A percentile compares a stretch with the other conserved stretches of the same genome.
Evolutionary conservation across 1,140 invertebrate genomes (phyloP).

Genomic region (Tetramorium alpestre): DNA sequence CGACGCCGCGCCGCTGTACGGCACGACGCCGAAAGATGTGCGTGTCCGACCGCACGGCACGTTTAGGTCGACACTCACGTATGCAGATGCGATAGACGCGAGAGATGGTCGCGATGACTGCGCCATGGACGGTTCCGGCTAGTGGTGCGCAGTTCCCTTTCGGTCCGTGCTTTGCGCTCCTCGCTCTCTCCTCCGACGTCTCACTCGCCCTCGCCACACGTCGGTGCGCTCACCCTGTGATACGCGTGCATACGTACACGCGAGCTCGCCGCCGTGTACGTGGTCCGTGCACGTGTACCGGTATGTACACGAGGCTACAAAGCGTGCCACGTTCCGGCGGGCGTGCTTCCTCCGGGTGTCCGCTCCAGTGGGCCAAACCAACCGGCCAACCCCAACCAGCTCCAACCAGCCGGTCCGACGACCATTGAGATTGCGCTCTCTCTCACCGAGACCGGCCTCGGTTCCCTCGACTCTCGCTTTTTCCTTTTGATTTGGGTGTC

Average conservation of each 20-base stretch:
- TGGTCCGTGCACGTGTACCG: constrained; percentile 67
- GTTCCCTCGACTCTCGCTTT: constrained; percentile 73
- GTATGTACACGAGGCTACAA: constrained; percentile 80
- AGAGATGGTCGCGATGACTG: constrained; percentile 84
- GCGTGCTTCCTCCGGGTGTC: constrained; percentile 86
- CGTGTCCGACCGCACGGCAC: constrained; percentile 37
- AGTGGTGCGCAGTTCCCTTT: constrained; percentile 85
- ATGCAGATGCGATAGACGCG: constrained; percentile 82
- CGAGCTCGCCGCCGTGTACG: constrained; percentile 36
- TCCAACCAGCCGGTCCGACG: constrained; percentile 73
- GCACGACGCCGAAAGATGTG: constrained; percentile 25
- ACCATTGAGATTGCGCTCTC: constrained; percentile 81
- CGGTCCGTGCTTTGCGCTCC: constrained; percentile 73
- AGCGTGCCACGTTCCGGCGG: constrained; percentile 85
- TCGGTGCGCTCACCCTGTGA: constrained; percentile 67
- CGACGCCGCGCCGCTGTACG: constrained; percentile 16
- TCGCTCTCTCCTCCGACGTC: constrained; percentile 52
- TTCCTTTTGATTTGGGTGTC: constrained; percentile 77
- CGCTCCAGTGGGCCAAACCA: constrained; percentile 86
- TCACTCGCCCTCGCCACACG: constrained; percentile 57
- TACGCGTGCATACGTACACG: constrained; percentile 57
- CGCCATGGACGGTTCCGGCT: constrained; percentile 84
- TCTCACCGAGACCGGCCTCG: constrained; percentile 66
- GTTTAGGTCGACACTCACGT: constrained; percentile 75
- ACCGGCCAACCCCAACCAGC: constrained; percentile 82